Evolutionary conservation across 2,113 vertebrate species (phyloP).

Genomic region (Arizona elegans): DNA sequence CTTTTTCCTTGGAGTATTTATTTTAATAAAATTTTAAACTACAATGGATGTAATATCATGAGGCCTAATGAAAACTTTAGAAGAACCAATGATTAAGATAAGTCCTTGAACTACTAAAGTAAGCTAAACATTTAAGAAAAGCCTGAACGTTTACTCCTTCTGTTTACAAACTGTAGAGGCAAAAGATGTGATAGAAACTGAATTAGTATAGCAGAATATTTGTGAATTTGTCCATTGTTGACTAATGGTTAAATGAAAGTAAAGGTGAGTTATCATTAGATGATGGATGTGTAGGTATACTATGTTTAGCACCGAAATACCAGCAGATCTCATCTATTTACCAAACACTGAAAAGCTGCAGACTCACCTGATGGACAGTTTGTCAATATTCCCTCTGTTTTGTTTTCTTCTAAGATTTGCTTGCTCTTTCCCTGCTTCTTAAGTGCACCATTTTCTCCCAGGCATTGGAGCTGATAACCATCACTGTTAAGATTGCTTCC

Average conservation of each 20-base stretch:
- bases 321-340: slow-evolving; percentile 42
- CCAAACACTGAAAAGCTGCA: slow-evolving; percentile 16
- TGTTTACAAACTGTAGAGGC: slow-evolving; percentile 18
- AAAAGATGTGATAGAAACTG: slow-evolving; percentile 1
- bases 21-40: slow-evolving; percentile 57
- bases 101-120: slow-evolving; percentile 51
- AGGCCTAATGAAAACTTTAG: slow-evolving; percentile 30
- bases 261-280: slow-evolving; percentile 43
- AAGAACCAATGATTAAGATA: slow-evolving; percentile 34
- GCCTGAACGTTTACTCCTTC: slow-evolving; percentile 6
- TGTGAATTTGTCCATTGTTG: slow-evolving; percentile 36
- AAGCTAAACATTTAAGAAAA: slow-evolving; percentile 47
- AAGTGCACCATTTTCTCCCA: slow-evolving; percentile 20
- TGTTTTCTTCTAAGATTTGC: slow-evolving; percentile 45
- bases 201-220: slow-evolving; percentile 41
- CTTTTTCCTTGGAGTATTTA: slow-evolving; percentile 4
- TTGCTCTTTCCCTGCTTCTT: slow-evolving; percentile 31
- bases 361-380: slow-evolving; percentile 48
- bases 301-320: slow-evolving; percentile 32
- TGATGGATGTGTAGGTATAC: slow-evolving; percentile 42
- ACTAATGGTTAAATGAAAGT: slow-evolving; percentile 46
- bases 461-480: slow-evolving; percentile 39
- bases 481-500: neutral
- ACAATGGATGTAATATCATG: slow-evolving; percentile 33
- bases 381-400: slow-evolving; percentile 50